Conservation (phyloP, 2,888 invertebrate genomes). For the Meteorus colon region DNA sequence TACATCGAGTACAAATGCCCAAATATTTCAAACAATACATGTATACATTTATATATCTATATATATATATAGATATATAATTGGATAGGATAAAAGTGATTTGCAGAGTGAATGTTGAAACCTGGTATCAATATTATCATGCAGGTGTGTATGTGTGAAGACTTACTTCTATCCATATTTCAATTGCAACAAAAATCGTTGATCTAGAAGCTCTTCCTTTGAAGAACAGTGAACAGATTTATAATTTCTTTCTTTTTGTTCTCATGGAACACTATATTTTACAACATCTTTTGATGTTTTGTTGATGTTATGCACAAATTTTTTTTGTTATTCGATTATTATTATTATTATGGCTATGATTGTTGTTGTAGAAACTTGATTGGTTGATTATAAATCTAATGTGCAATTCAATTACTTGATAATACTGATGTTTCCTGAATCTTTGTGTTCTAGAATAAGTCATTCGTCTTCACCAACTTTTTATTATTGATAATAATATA, state of each 20-base stretch:
- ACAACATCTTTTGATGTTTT: conserved; percentile 4
- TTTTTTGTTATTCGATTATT: conserved; percentile 38
- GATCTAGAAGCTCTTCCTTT: too few species aligned
- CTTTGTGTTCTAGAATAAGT: conserved; percentile 39
- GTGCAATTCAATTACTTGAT: conserved; percentile 28
- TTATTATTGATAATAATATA: neutral
- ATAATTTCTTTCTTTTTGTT: conserved; percentile 9
- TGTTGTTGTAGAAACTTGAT: conserved; percentile 32
- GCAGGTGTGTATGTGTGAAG: conserved; percentile 36
- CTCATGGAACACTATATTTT: neutral
- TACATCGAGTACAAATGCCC: conserved; percentile 66
- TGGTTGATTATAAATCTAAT: conserved; percentile 27
- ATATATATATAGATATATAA: too few species aligned
- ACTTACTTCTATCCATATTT: conserved; percentile 13
- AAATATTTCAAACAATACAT: conserved; percentile 51
- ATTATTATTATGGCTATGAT: conserved; percentile 22
- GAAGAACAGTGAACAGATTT: neutral
- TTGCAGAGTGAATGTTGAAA: conserved; percentile 18
- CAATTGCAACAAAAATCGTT: neutral
- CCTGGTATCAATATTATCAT: neutral
- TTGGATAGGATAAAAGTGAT: conserved; percentile 12
- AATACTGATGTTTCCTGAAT: conserved; percentile 16
- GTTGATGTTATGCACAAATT: conserved; percentile 42
- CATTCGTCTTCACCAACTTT: conserved; percentile 4
- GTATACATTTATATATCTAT: conserved; percentile 16